A percentile compares a stretch with the other conserved stretches of the same genome.
These are phyloP conservation scores for Caenorhabditis briggsae DNA, from an alignment of 1,140 invertebrate species.

Conservation along the genomic window DNA sequence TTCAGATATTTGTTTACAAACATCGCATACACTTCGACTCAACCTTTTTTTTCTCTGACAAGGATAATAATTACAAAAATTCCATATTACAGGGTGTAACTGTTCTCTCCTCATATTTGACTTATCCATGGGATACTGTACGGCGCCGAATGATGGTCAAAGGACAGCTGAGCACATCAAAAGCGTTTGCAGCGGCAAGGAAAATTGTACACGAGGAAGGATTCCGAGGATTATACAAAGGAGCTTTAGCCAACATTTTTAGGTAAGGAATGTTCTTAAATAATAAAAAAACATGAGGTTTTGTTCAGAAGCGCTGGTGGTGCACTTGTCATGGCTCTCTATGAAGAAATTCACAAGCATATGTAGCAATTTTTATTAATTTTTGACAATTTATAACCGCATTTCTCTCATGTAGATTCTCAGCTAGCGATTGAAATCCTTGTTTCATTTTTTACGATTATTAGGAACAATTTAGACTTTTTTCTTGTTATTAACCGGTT, in stretches of 20 bases:
- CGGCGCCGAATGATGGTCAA: constrained; percentile 64
- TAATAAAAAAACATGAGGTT: not conserved
- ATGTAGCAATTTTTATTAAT: constrained; percentile 22
- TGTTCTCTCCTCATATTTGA: constrained; percentile 54
- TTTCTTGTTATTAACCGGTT: constrained; percentile 33
- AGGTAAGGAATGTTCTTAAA: not conserved
- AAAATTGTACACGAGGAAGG: constrained; percentile 58
- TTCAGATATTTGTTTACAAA: no score
- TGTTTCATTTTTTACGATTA: not conserved
- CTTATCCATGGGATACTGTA: constrained; percentile 66
- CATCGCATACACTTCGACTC: no score
- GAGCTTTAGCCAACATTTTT: constrained; percentile 64
- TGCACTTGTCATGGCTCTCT: constrained; percentile 63
- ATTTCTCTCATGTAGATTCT: constrained; percentile 28
- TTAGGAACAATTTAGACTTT: not conserved
- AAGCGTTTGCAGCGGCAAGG: constrained; percentile 28
- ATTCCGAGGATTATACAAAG: constrained; percentile 62
- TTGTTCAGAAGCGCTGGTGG: constrained; percentile 57
- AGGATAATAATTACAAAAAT: not conserved
- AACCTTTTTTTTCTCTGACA: no score
- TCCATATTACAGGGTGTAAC: constrained; percentile 46
- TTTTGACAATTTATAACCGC: not conserved
- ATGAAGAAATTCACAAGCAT: constrained; percentile 64
- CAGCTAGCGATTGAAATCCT: constrained; percentile 28
- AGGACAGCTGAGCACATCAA: constrained; percentile 51